These are phyloP conservation scores for Chloebia gouldiae DNA, from an alignment of 2,113 vertebrate genomes.

Conservation along the genomic window DNA sequence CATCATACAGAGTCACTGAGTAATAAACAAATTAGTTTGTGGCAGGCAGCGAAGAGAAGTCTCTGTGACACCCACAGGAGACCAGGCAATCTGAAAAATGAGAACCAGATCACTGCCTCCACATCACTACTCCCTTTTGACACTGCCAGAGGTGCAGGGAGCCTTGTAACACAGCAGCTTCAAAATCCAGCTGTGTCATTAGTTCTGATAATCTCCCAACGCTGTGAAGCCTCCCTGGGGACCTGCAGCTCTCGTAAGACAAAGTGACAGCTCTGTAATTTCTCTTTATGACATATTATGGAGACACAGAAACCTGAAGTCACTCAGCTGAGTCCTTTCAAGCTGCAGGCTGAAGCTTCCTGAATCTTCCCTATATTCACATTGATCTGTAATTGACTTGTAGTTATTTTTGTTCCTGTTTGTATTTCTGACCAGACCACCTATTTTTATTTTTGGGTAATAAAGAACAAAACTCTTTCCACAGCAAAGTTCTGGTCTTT, in stretches of 20 bases:
- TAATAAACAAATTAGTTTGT: rapidly evolving
- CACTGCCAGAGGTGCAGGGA: neutral
- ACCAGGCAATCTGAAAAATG: neutral
- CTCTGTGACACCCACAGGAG: neutral
- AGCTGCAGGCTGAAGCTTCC: neutral
- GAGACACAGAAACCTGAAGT: neutral
- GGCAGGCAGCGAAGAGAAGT: neutral
- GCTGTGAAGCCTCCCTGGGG: neutral
- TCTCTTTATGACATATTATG: neutral
- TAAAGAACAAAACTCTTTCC: neutral
- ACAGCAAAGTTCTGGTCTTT: neutral
- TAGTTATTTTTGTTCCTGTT: neutral
- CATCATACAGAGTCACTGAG: neutral
- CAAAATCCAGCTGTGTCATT: neutral
- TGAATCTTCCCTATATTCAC: neutral
- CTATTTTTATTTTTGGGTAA: neutral
- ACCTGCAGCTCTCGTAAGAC: neutral
- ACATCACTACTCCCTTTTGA: neutral
- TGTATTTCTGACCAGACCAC: neutral
- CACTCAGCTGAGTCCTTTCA: neutral
- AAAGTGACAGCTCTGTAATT: neutral
- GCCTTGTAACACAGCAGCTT: neutral
- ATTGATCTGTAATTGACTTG: neutral
- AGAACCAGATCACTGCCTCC: neutral
- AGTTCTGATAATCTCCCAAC: neutral